Evolutionary conservation across 2,113 vertebrate species (phyloP).

Genomic region (Telmatochromis sp.): DNA sequence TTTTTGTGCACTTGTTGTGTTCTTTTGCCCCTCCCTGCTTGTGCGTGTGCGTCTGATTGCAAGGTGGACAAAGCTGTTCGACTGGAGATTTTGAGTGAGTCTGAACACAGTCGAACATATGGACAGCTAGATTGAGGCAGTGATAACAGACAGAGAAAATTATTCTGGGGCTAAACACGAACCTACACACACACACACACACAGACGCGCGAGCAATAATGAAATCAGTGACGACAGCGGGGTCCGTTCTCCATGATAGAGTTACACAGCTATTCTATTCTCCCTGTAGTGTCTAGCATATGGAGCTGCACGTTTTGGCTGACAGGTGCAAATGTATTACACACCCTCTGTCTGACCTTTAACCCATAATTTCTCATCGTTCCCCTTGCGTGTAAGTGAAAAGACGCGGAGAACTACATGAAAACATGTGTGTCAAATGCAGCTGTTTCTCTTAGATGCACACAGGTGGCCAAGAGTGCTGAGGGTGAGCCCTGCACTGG

Average conservation of each 20-base stretch:
- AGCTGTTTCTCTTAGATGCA: conserved; percentile 76
- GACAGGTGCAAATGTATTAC: conserved; percentile 55
- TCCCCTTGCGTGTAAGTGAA: conserved; percentile 22
- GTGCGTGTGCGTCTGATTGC: conserved; percentile 36
- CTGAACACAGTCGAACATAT: conserved; percentile 56
- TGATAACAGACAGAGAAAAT: conserved; percentile 47
- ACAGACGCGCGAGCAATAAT: not conserved
- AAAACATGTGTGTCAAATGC: conserved; percentile 67
- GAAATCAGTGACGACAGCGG: conserved; percentile 37
- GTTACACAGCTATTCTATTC: conserved; percentile 30
- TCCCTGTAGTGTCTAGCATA: conserved; percentile 28
- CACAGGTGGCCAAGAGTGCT: not conserved
- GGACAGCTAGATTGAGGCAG: conserved; percentile 54
- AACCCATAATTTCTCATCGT: conserved; percentile 4
- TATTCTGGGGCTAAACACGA: conserved; percentile 24
- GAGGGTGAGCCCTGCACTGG: not conserved
- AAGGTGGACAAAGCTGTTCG: conserved; percentile 59
- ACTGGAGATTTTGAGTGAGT: conserved; percentile 50
- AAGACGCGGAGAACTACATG: conserved; percentile 61
- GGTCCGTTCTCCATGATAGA: conserved; percentile 33
- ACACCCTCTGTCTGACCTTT: conserved; percentile 25
- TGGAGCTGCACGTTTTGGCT: conserved; percentile 16
- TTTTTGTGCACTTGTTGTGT: conserved; percentile 14
- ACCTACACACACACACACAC: not conserved
- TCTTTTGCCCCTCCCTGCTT: conserved; percentile 1